Percentiles rank a stretch among this genome's conserved stretches.
These are phyloP conservation scores for Thunnus thynnus DNA, from an alignment of 2,113 vertebrate genomes.

Conservation along the genomic window DNA sequence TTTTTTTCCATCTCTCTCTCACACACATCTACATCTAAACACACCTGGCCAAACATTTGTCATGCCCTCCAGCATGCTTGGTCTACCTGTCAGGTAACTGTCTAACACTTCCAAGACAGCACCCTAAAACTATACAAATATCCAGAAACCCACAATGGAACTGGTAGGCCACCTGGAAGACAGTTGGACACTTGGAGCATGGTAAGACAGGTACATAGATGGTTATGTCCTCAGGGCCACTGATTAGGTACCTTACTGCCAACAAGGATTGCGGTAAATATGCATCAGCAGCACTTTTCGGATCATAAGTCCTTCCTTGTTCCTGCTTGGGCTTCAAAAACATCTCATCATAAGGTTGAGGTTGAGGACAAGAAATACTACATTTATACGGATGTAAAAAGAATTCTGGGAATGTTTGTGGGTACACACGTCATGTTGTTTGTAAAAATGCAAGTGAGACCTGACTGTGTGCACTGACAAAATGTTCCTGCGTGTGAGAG, in stretches of 20 bases:
- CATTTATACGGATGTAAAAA: constrained; percentile 1
- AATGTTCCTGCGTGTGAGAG: constrained; percentile 48
- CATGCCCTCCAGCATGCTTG: constrained; percentile 63
- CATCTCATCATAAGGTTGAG: neutral
- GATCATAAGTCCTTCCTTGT: constrained; percentile 22
- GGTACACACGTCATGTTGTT: neutral
- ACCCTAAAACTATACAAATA: constrained; percentile 38
- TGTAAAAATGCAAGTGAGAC: constrained; percentile 30
- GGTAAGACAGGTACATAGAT: constrained; percentile 31
- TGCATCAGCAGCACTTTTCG: constrained; percentile 25
- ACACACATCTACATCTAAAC: constrained; percentile 26
- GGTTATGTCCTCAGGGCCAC: constrained; percentile 51
- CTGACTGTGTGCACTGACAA: constrained; percentile 28
- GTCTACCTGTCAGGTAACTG: constrained; percentile 57
- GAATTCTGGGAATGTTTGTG: constrained; percentile 4
- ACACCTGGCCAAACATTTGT: constrained; percentile 72
- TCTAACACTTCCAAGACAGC: constrained; percentile 56
- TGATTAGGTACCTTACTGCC: constrained; percentile 60
- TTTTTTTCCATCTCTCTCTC: neutral
- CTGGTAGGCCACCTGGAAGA: constrained; percentile 21
- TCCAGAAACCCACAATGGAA: constrained; percentile 41
- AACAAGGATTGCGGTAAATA: constrained; percentile 1
- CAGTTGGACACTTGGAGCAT: constrained; percentile 30
- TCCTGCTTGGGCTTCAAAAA: constrained; percentile 20
- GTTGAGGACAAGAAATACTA: neutral